These are phyloP conservation scores for Hyalella azteca DNA, from an alignment of 2,888 invertebrate genomes.

Conservation along the genomic window DNA sequence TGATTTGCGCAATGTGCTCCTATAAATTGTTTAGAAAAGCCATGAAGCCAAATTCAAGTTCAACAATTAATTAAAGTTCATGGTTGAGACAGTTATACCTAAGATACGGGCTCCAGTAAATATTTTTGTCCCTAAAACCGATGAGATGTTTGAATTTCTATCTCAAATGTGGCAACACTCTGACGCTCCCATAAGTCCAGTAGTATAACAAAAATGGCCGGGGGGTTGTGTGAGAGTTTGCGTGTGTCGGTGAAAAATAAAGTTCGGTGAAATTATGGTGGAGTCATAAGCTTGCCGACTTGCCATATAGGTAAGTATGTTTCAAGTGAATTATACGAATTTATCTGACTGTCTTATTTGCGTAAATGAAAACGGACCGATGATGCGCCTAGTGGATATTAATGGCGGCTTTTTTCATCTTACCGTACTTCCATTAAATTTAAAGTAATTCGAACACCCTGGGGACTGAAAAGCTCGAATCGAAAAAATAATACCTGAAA, in stretches of 20 bases:
- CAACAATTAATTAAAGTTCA: too few species aligned
- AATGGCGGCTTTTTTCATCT: neutral
- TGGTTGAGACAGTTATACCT: too few species aligned
- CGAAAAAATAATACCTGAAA: neutral
- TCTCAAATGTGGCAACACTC: conserved; percentile 15
- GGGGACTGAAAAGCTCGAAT: neutral
- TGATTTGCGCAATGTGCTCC: too few species aligned
- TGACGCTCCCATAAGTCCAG: neutral
- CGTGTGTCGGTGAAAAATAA: neutral
- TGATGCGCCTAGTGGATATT: neutral
- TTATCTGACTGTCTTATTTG: neutral
- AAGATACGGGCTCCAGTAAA: too few species aligned
- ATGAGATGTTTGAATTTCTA: too few species aligned
- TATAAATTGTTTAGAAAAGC: too few species aligned
- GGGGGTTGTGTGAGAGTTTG: neutral
- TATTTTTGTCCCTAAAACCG: too few species aligned
- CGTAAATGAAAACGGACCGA: neutral
- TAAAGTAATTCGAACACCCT: neutral
- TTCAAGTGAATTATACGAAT: conserved; percentile 7
- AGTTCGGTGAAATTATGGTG: neutral
- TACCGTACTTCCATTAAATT: neutral
- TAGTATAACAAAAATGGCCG: neutral
- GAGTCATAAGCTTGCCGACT: neutral
- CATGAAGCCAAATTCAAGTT: too few species aligned
- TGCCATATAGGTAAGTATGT: neutral